Evolutionary conservation across 2,113 vertebrate species (phyloP).

Genomic region (Microcebus jonahi): DNA sequence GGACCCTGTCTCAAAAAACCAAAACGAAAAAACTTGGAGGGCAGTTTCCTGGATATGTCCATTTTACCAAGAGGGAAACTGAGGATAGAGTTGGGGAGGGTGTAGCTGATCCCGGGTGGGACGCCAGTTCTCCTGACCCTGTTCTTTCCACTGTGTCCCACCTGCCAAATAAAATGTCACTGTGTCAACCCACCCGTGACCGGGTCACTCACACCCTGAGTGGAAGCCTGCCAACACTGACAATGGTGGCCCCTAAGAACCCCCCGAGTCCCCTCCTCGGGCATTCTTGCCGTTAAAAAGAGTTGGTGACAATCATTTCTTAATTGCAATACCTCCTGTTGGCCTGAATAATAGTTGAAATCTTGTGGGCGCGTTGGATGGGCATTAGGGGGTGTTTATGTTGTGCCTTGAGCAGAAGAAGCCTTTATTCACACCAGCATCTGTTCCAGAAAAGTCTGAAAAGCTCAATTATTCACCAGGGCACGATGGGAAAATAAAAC

Average conservation of each 20-base stretch:
- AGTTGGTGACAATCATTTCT: background rate
- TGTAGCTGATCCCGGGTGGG: background rate
- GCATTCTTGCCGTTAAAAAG: background rate
- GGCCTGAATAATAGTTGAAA: background rate
- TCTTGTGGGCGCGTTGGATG: background rate
- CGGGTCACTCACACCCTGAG: background rate
- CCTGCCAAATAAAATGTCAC: background rate
- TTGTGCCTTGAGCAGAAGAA: background rate
- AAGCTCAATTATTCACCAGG: background rate
- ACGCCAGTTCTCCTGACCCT: background rate
- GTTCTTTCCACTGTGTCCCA: background rate
- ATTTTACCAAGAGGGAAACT: background rate
- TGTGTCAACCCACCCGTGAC: background rate
- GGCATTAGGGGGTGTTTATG: background rate
- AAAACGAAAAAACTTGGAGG: background rate
- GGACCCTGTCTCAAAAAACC: background rate
- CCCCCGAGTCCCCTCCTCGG: background rate
- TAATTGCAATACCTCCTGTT: background rate
- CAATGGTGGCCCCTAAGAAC: accelerated
- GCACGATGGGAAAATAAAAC: background rate
- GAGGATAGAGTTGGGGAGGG: background rate
- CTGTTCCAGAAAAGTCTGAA: background rate
- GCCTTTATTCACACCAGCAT: background rate
- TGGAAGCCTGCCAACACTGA: background rate
- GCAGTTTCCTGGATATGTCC: background rate